A percentile compares a stretch with the other conserved stretches of the same genome.
phyloP scores from a whole-genome alignment of 2,113 vertebrate genomes.

The Sclerurus mexicanus region DNA sequence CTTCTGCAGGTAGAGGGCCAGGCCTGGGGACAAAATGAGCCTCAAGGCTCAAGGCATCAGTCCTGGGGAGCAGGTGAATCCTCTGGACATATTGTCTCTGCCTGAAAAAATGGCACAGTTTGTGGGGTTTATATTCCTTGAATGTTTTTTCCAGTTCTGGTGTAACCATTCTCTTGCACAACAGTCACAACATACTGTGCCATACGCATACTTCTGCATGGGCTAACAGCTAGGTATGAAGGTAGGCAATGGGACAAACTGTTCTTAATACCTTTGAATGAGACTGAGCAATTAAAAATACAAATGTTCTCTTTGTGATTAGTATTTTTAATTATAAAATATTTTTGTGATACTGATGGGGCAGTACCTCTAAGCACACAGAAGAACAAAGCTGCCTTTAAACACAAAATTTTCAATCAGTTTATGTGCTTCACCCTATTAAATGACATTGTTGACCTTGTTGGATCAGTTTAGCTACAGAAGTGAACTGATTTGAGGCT shows the following conservation, averaged over 20 bases:
- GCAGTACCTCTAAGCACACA: background rate
- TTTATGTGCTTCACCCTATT: background rate
- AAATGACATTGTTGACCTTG: background rate
- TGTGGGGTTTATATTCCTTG: background rate
- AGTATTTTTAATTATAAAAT: background rate
- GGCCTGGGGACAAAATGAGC: background rate
- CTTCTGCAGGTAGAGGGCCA: background rate
- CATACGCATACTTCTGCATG: accelerated
- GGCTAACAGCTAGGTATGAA: background rate
- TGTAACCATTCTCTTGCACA: background rate
- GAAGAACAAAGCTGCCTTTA: background rate
- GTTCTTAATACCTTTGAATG: background rate
- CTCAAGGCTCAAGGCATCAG: background rate
- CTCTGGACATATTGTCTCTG: background rate
- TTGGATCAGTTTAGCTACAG: background rate
- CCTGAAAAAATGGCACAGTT: background rate
- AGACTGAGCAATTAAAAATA: background rate
- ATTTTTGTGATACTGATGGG: background rate
- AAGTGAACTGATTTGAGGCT: background rate
- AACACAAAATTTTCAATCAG: background rate
- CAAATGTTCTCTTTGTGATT: background rate
- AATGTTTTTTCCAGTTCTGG: background rate
- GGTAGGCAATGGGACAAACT: background rate
- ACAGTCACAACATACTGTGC: background rate
- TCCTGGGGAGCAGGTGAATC: background rate